Evolutionary conservation across 2,797 vertebrate species (phyloP).

Genomic region (Anableps anableps): DNA sequence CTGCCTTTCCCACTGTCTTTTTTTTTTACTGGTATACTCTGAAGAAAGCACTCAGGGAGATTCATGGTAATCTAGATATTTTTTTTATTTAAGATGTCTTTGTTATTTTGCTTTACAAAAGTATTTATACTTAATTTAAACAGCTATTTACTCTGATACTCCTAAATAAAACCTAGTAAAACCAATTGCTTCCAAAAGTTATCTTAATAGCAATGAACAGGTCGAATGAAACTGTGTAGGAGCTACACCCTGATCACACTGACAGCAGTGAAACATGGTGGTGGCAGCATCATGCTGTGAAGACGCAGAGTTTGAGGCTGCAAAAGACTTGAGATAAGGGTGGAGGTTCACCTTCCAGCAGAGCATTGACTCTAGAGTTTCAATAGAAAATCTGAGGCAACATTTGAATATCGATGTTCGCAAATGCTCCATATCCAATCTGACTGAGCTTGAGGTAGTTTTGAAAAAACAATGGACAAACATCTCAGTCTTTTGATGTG

Average conservation of each 20-base stretch:
- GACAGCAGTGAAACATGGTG: not conserved
- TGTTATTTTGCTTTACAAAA: not conserved
- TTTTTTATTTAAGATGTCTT: not conserved
- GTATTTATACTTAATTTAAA: not conserved
- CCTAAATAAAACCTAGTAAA: not conserved
- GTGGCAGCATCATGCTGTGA: not conserved
- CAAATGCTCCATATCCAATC: not conserved
- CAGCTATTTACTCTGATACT: not conserved
- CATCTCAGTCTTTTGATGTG: not conserved
- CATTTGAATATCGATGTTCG: not conserved
- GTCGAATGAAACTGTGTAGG: not conserved
- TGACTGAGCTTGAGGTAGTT: not conserved
- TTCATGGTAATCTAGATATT: not conserved
- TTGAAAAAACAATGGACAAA: not conserved
- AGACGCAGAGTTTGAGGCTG: not conserved
- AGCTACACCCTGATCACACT: not conserved
- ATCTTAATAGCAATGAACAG: not conserved
- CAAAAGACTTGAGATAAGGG: no score
- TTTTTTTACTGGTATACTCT: constrained; percentile 1
- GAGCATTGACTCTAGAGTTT: not conserved
- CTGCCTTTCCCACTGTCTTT: not conserved
- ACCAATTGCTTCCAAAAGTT: not conserved
- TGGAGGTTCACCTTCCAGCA: not conserved
- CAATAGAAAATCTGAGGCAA: not conserved
- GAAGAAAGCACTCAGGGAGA: not conserved